Evolutionary conservation across 2,113 vertebrate species (phyloP), one percentile per base, ranked within the genome.

Genomic region (Alouatta palliata): DNA sequence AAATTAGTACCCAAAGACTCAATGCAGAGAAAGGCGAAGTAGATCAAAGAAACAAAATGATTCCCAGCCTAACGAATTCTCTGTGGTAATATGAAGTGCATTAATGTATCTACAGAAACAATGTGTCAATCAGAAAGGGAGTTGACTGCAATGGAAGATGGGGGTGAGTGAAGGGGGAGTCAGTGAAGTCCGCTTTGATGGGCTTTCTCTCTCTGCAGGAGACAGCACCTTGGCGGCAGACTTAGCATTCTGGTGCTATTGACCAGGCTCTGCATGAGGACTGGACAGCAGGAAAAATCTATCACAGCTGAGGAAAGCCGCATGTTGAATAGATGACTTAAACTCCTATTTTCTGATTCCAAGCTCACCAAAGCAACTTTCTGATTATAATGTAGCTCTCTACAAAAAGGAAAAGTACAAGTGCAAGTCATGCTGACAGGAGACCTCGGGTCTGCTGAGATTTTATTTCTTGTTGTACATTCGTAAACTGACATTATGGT

Each of bases 351-450:
- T 47, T 54, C 43, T 61, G 27, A 94, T 80, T 93, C 54, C 64
- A 70, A 94, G 45, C 40, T 97, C 32, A 77, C 8, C 10, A 82
- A 56, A n/a, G 12, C 54, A 96, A 81, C 56, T 93, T 96, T 93
- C 32, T 54, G 32, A 86, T 73, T 86, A 54, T 54, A 93, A 94
- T 82, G 96, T 68, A 70, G 43, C 52, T 88, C 73, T 97, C 87
- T 64, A 8, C 2, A 84, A 45, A 90, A 91, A 87, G 23, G 17
- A 73, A 91, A 91, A 43, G 9, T 37, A 16, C 6, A 85, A 43
- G 30, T 45, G 4, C n/a, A 91, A 88, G 14, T 86, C 79, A 66
- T 37, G 21, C 81, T 86, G 70, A 93, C 7, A 86, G 49, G 49
- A 43, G 14, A 91, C 37, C 37, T 80, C 27, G 21, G n/a, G 66